phyloP scores from a whole-genome alignment of 92 coral and sea anemone genomes.

The Blastomussa wellsi region DNA sequence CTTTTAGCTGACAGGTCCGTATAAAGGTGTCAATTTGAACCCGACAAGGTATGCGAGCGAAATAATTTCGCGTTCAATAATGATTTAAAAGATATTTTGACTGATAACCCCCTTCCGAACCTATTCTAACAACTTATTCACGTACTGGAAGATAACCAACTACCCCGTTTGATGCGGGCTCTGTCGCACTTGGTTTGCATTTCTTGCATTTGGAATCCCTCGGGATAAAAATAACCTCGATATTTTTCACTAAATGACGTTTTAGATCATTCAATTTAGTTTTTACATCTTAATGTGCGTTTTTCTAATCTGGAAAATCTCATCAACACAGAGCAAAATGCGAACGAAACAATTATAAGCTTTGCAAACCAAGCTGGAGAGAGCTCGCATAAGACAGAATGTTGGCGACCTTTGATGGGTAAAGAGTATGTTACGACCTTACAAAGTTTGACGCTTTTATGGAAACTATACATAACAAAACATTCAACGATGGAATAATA shows the following conservation, averaged over 20 bases:
- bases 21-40: background rate
- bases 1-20: background rate
- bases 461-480: constrained; percentile 21
- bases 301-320: background rate
- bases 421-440: background rate
- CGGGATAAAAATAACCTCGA: background rate
- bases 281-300: background rate
- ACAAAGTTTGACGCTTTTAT: constrained; percentile 5
- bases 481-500: constrained; percentile 41
- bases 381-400: background rate
- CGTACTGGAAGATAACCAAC: background rate
- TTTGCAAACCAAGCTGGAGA: background rate
- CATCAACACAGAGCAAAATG: too few species aligned
- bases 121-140: background rate
- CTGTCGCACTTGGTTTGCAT: background rate
- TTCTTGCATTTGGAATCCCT: background rate
- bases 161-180: background rate
- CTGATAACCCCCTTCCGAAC: background rate
- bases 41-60: background rate
- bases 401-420: background rate
- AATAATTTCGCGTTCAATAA: background rate
- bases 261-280: background rate
- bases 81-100: background rate
- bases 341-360: background rate
- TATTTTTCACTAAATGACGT: background rate